Evolutionary conservation across 2,113 vertebrate genomes (phyloP).

Genomic region (Takifugu bimaculatus): DNA sequence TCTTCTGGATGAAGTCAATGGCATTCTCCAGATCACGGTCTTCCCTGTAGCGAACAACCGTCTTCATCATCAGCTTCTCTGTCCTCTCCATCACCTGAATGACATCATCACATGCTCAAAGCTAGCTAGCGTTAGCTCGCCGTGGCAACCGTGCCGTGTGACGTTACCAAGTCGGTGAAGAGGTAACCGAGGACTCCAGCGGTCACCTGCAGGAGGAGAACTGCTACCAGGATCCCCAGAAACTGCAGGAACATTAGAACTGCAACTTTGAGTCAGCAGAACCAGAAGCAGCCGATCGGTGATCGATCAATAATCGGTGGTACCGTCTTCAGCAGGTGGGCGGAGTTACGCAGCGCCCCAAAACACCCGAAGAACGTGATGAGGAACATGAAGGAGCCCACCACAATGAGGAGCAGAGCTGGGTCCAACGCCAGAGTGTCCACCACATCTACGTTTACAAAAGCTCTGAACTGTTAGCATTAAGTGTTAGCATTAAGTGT

Average conservation of each 20-base stretch:
- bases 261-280: background rate
- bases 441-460: slow-evolving; percentile 64
- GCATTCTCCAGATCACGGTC: slow-evolving; percentile 80
- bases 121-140: no score
- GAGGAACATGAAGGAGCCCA: slow-evolving; percentile 72
- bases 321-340: slow-evolving; percentile 69
- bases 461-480: background rate
- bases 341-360: slow-evolving; percentile 72
- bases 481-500: background rate
- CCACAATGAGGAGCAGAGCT: slow-evolving; percentile 71
- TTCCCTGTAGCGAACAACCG: slow-evolving; percentile 72
- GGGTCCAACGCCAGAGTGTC: slow-evolving; percentile 75
- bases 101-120: background rate
- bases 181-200: slow-evolving; percentile 71
- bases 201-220: slow-evolving; percentile 75
- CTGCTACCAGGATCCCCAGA: slow-evolving; percentile 62
- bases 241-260: slow-evolving; percentile 61
- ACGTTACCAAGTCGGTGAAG: slow-evolving; percentile 75
- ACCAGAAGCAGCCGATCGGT: background rate
- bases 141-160: background rate
- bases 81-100: slow-evolving; percentile 70
- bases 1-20: slow-evolving; percentile 82
- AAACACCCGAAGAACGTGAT: slow-evolving; percentile 79
- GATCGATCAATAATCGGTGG: background rate
- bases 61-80: slow-evolving; percentile 66